These are phyloP conservation scores for Zaprionus africanus DNA, from an alignment of 1,140 invertebrate species.

Conservation along the genomic window DNA sequence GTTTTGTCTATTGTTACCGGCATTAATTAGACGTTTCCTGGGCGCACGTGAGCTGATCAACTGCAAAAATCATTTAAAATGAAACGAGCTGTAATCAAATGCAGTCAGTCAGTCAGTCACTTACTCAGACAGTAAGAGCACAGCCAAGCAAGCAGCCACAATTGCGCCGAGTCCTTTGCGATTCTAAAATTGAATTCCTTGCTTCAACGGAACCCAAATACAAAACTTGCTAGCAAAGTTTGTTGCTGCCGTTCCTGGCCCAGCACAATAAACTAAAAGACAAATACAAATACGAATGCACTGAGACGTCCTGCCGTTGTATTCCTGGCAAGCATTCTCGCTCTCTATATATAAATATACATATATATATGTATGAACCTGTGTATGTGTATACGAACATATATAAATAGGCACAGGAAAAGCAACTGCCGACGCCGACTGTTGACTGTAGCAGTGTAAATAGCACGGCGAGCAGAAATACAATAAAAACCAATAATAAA, in stretches of 20 bases:
- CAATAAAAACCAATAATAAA: conserved; percentile 59
- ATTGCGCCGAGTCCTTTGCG: conserved; percentile 42
- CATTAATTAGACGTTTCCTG: conserved; percentile 59
- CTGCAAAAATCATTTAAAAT: conserved; percentile 57
- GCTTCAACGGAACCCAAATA: conserved; percentile 75
- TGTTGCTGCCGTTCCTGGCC: conserved; percentile 44
- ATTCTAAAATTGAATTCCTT: conserved; percentile 80
- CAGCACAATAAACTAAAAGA: conserved; percentile 78
- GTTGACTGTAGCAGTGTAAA: conserved; percentile 77
- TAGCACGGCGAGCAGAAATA: conserved; percentile 68
- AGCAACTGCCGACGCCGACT: conserved; percentile 73
- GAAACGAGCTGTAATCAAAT: conserved; percentile 66
- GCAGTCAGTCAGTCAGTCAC: conserved; percentile 40
- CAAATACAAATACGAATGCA: conserved; percentile 68
- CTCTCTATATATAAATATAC: conserved; percentile 30
- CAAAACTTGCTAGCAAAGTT: conserved; percentile 66
- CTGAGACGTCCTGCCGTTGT: conserved; percentile 34
- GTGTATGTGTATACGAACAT: conserved; percentile 22
- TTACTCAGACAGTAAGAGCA: conserved; percentile 14
- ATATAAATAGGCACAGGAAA: conserved; percentile 77
- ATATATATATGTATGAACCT: conserved; percentile 33
- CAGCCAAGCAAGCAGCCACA: conserved; percentile 41
- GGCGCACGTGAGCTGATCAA: conserved; percentile 14
- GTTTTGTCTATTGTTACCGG: conserved; percentile 27
- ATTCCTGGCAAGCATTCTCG: conserved; percentile 24